phyloP scores from a whole-genome alignment of 2,888 invertebrate species.

The Cephus pulcher region DNA sequence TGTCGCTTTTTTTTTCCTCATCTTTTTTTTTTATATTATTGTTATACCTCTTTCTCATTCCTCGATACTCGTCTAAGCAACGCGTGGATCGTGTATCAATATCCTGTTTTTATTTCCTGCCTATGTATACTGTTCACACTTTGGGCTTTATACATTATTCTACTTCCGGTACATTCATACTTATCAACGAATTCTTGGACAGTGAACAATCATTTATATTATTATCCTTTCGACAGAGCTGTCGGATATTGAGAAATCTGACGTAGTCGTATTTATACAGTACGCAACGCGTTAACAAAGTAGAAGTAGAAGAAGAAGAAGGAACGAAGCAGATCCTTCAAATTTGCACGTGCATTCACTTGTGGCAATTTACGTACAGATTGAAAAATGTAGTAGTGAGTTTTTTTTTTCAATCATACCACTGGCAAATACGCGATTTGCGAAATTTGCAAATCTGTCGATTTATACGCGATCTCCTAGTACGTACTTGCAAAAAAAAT shows the following conservation, averaged over 20 bases:
- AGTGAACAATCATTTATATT: not conserved
- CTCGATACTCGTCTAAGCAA: not conserved
- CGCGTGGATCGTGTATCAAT: not conserved
- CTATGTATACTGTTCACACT: not conserved
- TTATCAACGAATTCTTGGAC: not conserved
- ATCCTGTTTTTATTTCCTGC: not conserved
- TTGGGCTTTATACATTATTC: not conserved
- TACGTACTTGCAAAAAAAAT: not conserved
- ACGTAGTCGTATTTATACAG: not conserved
- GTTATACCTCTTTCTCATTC: not conserved
- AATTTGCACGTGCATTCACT: not conserved
- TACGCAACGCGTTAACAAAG: not conserved
- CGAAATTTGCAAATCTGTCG: not conserved
- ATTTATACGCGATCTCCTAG: not conserved
- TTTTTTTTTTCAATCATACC: too few relatives aligned
- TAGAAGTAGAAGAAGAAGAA: not conserved
- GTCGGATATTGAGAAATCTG: not conserved
- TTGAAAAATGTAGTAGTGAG: not conserved
- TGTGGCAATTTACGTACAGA: not conserved
- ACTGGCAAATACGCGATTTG: not conserved
- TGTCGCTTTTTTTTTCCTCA: slow-evolving; percentile 12
- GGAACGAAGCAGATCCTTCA: not conserved
- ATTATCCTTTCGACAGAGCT: not conserved
- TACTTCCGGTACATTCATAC: not conserved
- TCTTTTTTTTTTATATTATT: not conserved